Evolutionary conservation across 2,797 vertebrate species (phyloP).

Genomic region (Poeciliopsis infans): DNA sequence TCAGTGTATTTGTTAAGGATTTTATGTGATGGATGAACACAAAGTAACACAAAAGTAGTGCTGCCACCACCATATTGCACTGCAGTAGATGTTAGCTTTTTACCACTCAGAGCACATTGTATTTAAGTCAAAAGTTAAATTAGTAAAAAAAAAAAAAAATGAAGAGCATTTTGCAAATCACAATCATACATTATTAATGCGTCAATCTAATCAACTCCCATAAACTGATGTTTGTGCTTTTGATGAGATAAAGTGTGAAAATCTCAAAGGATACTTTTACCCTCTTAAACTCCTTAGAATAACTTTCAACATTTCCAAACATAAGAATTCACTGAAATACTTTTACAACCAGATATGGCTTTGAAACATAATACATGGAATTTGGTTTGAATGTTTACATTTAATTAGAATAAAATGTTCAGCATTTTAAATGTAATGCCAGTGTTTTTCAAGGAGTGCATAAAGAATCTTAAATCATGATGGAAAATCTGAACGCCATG

Average conservation of each 20-base stretch:
- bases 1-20: not conserved
- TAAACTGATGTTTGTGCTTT: not conserved
- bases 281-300: not conserved
- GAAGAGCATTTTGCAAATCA: not conserved
- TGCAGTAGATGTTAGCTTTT: not conserved
- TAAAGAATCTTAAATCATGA: slow-evolving; percentile 7
- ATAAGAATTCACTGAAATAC: not conserved
- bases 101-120: not conserved
- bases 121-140: not conserved
- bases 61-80: not conserved
- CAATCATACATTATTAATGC: no score
- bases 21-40: not conserved
- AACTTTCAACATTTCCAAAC: not conserved
- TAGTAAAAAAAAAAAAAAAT: no score
- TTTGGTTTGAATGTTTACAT: not conserved
- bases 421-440: not conserved
- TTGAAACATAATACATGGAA: not conserved
- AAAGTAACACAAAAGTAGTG: not conserved
- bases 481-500: not conserved
- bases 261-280: not conserved
- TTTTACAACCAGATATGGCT: not conserved
- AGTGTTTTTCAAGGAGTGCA: slow-evolving; percentile 2
- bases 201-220: not conserved
- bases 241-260: not conserved
- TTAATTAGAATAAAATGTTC: not conserved